Evolutionary conservation across 1,140 invertebrate species (phyloP).

Genomic region (Cephus cinctus): DNA sequence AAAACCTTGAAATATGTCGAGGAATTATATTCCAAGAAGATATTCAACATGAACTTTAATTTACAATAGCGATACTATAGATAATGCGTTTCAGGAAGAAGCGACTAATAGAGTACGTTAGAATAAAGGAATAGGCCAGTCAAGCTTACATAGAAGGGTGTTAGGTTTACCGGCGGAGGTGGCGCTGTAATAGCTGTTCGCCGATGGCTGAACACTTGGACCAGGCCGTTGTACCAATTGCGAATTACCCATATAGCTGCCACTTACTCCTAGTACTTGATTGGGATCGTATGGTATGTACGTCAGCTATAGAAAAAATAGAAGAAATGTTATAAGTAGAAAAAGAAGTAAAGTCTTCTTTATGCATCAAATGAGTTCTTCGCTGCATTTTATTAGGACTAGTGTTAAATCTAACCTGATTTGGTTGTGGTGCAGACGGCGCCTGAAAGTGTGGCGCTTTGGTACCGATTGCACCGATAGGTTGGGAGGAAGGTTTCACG

Average conservation of each 20-base stretch:
- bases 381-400: not conserved
- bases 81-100: constrained; percentile 1
- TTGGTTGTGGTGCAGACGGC: constrained; percentile 55
- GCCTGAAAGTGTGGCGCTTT: constrained; percentile 58
- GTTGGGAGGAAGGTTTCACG: constrained; percentile 81
- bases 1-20: too few relatives aligned
- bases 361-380: not conserved
- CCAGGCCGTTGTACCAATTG: constrained; percentile 62
- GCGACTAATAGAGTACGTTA: constrained; percentile 16
- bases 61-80: too few relatives aligned
- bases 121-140: constrained; percentile 24
- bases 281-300: constrained; percentile 58
- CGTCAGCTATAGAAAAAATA: constrained; percentile 41
- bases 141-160: constrained; percentile 26
- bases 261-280: constrained; percentile 55
- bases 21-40: too few relatives aligned
- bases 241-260: constrained; percentile 61
- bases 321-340: constrained; percentile 5
- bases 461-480: constrained; percentile 78
- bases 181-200: constrained; percentile 61
- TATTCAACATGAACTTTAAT: too few relatives aligned
- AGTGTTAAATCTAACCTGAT: constrained; percentile 42
- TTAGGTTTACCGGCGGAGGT: constrained; percentile 52
- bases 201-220: constrained; percentile 57
- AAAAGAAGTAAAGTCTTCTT: constrained; percentile 4